phyloP scores from a whole-genome alignment of 2,888 invertebrate species.

The Drosophila vallismaia region DNA sequence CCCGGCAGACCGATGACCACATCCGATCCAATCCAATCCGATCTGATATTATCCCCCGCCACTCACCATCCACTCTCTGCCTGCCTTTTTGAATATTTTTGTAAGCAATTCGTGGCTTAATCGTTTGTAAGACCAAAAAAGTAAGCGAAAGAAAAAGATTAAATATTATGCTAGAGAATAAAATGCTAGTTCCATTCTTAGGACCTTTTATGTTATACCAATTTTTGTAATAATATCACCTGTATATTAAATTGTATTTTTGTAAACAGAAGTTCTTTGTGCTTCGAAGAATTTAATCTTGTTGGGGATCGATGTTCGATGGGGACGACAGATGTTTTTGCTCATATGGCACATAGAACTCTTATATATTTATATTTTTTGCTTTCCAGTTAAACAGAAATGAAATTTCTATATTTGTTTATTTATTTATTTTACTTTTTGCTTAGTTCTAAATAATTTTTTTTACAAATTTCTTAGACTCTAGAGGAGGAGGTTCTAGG shows the following conservation, averaged over 20 bases:
- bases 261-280: constrained; percentile 48
- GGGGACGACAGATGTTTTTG: too few relatives aligned
- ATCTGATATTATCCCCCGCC: not conserved
- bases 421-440: too few relatives aligned
- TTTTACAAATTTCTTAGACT: too few relatives aligned
- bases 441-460: too few relatives aligned
- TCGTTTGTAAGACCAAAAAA: constrained; percentile 74
- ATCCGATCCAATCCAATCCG: constrained; percentile 35
- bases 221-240: constrained; percentile 36
- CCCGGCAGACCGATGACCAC: constrained; percentile 14
- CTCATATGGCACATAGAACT: too few relatives aligned
- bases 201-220: constrained; percentile 42
- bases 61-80: constrained; percentile 7
- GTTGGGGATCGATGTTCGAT: too few relatives aligned
- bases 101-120: constrained; percentile 70
- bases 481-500: too few relatives aligned
- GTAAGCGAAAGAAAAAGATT: constrained; percentile 42
- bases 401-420: too few relatives aligned
- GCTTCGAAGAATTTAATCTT: not conserved
- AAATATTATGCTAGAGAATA: constrained; percentile 17
- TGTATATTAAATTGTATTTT: constrained; percentile 76
- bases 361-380: too few relatives aligned
- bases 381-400: too few relatives aligned
- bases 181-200: constrained; percentile 23
- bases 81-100: constrained; percentile 47